These are phyloP conservation scores for Hyla sarda DNA, from an alignment of 2,113 vertebrate genomes.

Conservation along the genomic window DNA sequence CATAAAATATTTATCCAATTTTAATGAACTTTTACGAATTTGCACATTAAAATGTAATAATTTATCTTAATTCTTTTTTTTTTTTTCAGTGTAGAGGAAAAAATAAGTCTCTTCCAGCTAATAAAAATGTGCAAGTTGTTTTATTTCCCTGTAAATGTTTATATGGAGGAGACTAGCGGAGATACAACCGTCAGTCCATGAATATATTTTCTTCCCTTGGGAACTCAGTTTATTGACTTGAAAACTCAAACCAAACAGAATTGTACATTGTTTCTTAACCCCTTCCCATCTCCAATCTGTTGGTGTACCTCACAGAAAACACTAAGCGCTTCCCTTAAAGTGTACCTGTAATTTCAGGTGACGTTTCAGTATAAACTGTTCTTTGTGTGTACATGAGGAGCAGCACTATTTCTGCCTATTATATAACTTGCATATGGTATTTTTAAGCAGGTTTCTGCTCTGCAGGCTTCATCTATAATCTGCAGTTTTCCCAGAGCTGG, in stretches of 20 bases:
- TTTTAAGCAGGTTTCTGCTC: too few species aligned
- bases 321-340: neutral
- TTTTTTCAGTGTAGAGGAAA: neutral
- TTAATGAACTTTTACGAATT: slow-evolving; percentile 43
- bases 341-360: too few species aligned
- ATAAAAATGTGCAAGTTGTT: slow-evolving; percentile 23
- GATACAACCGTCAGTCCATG: slow-evolving; percentile 7
- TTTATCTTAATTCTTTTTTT: slow-evolving; percentile 28
- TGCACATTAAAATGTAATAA: slow-evolving; percentile 35
- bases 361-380: too few species aligned
- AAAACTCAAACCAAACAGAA: slow-evolving; percentile 10
- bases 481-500: too few species aligned
- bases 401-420: too few species aligned
- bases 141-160: slow-evolving; percentile 24
- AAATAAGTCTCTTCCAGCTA: slow-evolving; percentile 23
- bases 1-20: slow-evolving; percentile 48
- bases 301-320: neutral
- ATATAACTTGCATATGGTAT: too few species aligned
- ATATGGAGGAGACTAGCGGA: neutral
- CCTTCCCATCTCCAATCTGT: neutral
- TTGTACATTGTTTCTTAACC: neutral
- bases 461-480: too few species aligned
- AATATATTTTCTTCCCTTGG: slow-evolving; percentile 15
- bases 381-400: too few species aligned
- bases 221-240: neutral